These are phyloP conservation scores for Galemys pyrenaicus DNA, from an alignment of 2,113 vertebrate species.

Conservation along the genomic window DNA sequence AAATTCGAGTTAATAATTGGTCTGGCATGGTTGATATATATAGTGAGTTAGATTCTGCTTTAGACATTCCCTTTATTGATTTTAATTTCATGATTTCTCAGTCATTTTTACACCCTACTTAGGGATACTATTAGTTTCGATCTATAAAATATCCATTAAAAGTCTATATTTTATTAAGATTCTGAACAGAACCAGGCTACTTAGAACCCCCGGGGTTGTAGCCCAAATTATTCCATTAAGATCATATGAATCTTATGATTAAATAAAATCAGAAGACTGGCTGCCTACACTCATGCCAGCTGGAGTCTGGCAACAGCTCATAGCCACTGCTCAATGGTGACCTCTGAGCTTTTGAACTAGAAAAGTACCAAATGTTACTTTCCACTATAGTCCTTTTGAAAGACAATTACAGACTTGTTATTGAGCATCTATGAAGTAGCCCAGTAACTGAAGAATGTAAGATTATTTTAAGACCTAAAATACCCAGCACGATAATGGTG, in stretches of 20 bases:
- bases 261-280: neutral
- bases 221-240: neutral
- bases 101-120: no score
- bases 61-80: no score
- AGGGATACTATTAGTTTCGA: neutral
- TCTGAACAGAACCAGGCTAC: neutral
- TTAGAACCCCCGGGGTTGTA: neutral
- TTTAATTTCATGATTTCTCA: no score
- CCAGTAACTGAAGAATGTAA: neutral
- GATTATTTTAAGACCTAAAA: neutral
- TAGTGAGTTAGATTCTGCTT: no score
- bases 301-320: neutral
- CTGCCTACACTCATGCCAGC: neutral
- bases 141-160: neutral
- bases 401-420: neutral
- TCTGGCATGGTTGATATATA: no score
- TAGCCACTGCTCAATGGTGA: neutral
- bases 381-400: neutral
- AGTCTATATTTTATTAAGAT: neutral
- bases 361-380: neutral
- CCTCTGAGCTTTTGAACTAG: neutral
- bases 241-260: neutral
- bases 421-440: neutral
- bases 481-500: neutral
- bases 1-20: no score